Evolutionary conservation across 2,797 vertebrate genomes (phyloP), one percentile per base, ranked within the genome.

Genomic region (Mus caroli): DNA sequence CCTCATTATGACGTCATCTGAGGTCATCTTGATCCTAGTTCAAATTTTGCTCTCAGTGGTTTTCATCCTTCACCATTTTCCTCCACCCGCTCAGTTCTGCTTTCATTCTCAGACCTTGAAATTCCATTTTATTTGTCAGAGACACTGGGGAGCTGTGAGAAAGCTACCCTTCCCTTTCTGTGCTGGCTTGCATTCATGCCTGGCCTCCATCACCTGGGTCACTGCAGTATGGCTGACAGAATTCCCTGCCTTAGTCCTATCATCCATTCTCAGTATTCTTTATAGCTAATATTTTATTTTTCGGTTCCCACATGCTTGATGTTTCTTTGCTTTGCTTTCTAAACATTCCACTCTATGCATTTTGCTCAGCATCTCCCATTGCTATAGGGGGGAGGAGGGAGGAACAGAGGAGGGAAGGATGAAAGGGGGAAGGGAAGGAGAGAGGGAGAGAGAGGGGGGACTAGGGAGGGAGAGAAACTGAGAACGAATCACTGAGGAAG

Each of bases 271-370:
- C 75, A 34, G n/a, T 54, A 73, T 75, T 94, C 15, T 80, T 94
- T 46, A 85, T 13, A 58, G 22, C 28, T 79, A 79, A 24, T 88
- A 91, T 85, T 93, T 88, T 54, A 82, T 93, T 62, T 73, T 14
- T 24, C 90, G 54, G 58, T 46, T 34, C 12, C 80, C 60, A 58
- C 40, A 52, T 28, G 9, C 56, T 56, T 64, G 75, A 89, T 50
- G 43, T 12, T 17, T 76, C 11, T 75, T 46, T 64, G 20, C 10
- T 80, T 56, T 69, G 40, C 12, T 85, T 91, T 80, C 73, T 76
- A 88, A 88, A 75, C 13, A 58, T 46, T n/a, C 31, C 60, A 87
- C 40, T 91, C 24, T 46, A 50, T 43, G 50, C 31, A 34, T 85
- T n/a, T 54, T 90, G 62, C 77, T 67, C 20, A 22, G 24, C 1